Base-by-base conservation (phyloP, 2,888 invertebrate genomes). In the Acronicta psi region DNA sequence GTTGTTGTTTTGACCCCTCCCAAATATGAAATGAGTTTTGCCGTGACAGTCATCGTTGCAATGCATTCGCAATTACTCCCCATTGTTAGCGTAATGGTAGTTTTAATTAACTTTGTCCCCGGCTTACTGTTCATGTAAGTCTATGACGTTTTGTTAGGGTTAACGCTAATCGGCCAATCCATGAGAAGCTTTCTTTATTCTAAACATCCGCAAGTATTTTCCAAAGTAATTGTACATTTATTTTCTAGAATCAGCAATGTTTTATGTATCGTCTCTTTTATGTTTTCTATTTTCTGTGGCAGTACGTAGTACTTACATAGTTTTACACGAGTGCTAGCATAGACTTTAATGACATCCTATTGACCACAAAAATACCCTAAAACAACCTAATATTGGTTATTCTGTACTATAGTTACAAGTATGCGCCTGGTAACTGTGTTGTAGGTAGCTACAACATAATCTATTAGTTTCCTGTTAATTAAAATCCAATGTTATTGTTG, bases 1-100 rank as follows among this genome's bases (percentile, higher is more conserved):
- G 34, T 34, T 34, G 69, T 73, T 73, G 77, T 75, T 77, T 78
- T 64, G 73, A 65, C 75, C 79, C 80, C 79, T 75, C 69, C 75
- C 56, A 75, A 80, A 76, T 79, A 70, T 73, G 64, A 77, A 74
- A 75, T 73, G 73, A 67, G 75, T 53, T 74, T 59, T 54, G 60
- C 56, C 63, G 58, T 73, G 73, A 75, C 76, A 66, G 72, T 75
- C 78, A 77, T 78, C 75, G 66, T 58, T 52, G 70, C 53, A 59
- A 72, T 63, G 73, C 69, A 72, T 69, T 74, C 57, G 69, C 63
- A 75, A 81, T 82, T 79, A 78, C 66, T 69, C 59, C 51, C 65
- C 70, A 80, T 80, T 77, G 78, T 76, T 57, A 16, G 34, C 9
- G 36, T 77, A 60, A 70, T 77, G 54, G 59, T 16, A 43, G 68